phyloP scores from a whole-genome alignment of 2,888 invertebrate species.

The Coremacera marginata region DNA sequence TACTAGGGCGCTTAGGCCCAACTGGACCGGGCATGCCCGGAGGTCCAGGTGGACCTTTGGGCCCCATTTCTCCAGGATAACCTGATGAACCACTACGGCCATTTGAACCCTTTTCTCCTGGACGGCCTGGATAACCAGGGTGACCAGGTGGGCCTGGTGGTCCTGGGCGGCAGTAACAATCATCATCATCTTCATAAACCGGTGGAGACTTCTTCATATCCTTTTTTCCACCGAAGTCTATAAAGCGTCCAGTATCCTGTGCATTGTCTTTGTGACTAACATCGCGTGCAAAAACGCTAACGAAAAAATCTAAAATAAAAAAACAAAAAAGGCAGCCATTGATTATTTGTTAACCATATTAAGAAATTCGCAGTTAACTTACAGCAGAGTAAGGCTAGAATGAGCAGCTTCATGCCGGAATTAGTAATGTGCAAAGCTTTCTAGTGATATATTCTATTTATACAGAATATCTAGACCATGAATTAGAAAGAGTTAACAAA shows the following conservation, averaged over 20 bases:
- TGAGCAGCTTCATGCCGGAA: conserved; percentile 4
- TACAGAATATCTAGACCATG: no score
- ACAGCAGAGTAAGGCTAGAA: not conserved
- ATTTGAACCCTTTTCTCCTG: not conserved
- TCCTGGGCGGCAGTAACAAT: not conserved
- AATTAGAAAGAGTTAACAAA: not conserved
- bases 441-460: not conserved
- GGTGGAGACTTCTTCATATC: not conserved
- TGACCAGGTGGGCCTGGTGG: not conserved
- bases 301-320: not conserved
- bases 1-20: no score
- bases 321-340: not conserved
- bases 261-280: not conserved
- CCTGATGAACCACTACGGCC: not conserved
- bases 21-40: not conserved
- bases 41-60: not conserved
- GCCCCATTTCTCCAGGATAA: not conserved
- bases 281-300: not conserved
- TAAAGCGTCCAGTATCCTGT: not conserved
- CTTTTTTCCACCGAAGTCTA: not conserved
- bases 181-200: no score
- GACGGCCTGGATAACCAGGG: not conserved
- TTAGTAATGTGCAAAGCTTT: not conserved
- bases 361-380: not conserved
- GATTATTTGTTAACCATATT: not conserved